Evolutionary conservation across 2,113 vertebrate genomes (phyloP).

Genomic region (Engystomops pustulosus): DNA sequence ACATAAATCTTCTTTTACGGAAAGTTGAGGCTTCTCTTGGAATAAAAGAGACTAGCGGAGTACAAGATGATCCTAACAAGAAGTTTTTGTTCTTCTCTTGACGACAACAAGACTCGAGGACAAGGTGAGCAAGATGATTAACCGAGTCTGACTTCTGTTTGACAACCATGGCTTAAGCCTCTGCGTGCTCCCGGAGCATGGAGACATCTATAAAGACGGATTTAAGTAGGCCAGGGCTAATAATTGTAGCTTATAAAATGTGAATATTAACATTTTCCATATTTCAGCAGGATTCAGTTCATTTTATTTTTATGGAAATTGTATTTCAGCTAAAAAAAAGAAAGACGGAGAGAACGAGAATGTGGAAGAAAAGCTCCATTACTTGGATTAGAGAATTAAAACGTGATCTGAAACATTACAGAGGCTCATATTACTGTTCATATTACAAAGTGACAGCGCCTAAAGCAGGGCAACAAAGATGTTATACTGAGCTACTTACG

Average conservation of each 20-base stretch:
- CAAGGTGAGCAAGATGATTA: constrained; percentile 34
- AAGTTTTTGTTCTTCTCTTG: constrained; percentile 11
- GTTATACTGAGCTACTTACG: no score
- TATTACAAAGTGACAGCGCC: neutral
- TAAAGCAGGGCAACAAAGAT: no score
- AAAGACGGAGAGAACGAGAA: neutral
- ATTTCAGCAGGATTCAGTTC: constrained; percentile 20
- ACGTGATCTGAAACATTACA: constrained; percentile 5
- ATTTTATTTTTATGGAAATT: constrained; percentile 30
- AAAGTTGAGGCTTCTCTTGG: neutral
- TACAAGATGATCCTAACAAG: neutral
- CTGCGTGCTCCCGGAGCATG: neutral
- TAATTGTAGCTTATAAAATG: constrained; percentile 41
- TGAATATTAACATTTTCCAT: constrained; percentile 35
- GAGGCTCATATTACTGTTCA: neutral
- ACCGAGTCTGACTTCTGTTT: neutral
- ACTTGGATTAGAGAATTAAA: neutral
- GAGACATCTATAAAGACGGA: neutral
- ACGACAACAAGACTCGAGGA: neutral
- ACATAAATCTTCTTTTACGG: constrained; percentile 17
- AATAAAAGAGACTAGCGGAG: neutral
- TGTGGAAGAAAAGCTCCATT: neutral
- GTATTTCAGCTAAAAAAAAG: constrained; percentile 5
- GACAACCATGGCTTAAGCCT: constrained; percentile 33
- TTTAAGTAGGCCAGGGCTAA: constrained; percentile 9